Base-by-base conservation (phyloP, 2,888 invertebrate genomes). In the Arctia plantaginis region DNA sequence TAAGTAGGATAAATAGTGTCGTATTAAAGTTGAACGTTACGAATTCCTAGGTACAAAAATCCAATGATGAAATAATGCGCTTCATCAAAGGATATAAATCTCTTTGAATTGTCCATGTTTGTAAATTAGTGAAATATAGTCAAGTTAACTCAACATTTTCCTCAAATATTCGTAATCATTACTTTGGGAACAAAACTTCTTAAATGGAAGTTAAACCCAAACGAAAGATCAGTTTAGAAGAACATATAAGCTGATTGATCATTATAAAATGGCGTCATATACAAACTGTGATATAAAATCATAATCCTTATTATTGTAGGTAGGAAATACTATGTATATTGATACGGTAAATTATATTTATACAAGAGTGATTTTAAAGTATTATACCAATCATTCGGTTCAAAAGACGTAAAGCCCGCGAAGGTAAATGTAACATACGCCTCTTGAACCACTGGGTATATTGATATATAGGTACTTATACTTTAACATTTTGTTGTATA, bases 261-360 rank as follows among this genome's bases (percentile, higher is more conserved):
- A n/a, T 27, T 35, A n/a, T 35, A 44, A 47, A 55, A 55, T 67
- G 71, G 74, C 75, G 77, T 77, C 77, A 77, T 79, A 62, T 71
- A 77, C 69, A 80, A 81, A 82, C 87, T 89, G 89, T 89, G 89
- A 89, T 89, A 88, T 82, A 82, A 86, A 82, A 82, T 86, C 83
- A 86, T 88, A 82, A 86, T 88, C 62, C 62, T 62, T 15, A 27
- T 59, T 59, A 15, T 30, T 62, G 30, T 64, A 70, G 10, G n/a
- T 64, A 70, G 15, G 10, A 30, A 30, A 35, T 39, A 55, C n/a
- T 66, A n/a, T 68, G 33, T 51, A 51, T 23, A 51, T 51, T 23
- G 23, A 51, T 23, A 23, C 23, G 23, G 51, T 27, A 27, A 59
- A 59, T 27, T 27, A 12, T 59, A 59, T 27, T 62, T 62, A 62